These are phyloP conservation scores for Lonchura striata DNA, from an alignment of 2,113 vertebrate genomes.

Conservation along the genomic window DNA sequence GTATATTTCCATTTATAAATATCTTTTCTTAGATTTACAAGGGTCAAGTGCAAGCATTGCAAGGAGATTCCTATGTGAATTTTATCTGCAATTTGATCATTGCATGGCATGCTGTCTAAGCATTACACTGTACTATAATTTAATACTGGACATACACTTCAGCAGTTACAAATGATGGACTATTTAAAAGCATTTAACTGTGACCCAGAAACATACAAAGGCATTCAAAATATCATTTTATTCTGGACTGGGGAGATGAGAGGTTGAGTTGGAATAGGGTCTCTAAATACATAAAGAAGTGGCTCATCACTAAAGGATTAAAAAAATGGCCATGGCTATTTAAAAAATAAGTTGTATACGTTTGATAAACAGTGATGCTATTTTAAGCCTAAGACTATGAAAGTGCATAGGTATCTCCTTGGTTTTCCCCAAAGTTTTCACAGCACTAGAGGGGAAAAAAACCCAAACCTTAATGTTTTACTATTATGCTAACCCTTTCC, in stretches of 20 bases:
- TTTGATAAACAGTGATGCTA: not conserved
- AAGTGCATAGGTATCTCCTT: not conserved
- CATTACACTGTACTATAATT: not conserved
- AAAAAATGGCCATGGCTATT: not conserved
- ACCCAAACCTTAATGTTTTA: not conserved
- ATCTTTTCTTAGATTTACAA: slow-evolving; percentile 1
- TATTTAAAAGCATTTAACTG: not conserved
- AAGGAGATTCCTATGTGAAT: not conserved
- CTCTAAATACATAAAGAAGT: not conserved
- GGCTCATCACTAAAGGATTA: not conserved
- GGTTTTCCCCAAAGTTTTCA: not conserved
- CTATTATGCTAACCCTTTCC: not conserved
- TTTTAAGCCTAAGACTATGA: not conserved
- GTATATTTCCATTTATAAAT: not conserved
- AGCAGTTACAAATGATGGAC: not conserved
- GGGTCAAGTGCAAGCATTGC: not conserved
- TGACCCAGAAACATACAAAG: not conserved
- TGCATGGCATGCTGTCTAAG: not conserved
- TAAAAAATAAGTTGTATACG: not conserved
- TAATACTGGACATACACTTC: not conserved
- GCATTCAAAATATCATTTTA: not conserved
- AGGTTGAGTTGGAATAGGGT: not conserved
- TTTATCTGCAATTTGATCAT: slow-evolving; percentile 1
- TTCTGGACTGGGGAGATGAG: not conserved
- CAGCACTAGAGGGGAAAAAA: not conserved